Evolutionary conservation across 2,888 invertebrate genomes (phyloP).

Genomic region (Pegoplata infirma): DNA sequence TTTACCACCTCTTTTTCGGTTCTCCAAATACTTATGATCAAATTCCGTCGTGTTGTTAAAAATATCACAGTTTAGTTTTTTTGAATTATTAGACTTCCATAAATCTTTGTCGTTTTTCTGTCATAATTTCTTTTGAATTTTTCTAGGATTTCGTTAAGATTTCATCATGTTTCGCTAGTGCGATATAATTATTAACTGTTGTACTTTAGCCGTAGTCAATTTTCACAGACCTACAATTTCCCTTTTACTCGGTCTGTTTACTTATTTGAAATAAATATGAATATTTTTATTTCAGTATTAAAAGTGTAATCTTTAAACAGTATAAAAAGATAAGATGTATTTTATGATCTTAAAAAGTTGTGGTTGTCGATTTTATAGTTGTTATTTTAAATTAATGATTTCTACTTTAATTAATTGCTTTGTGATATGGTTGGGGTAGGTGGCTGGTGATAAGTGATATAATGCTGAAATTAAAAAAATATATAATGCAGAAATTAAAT

Average conservation of each 20-base stretch:
- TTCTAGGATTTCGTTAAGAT: neutral
- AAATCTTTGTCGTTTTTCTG: neutral
- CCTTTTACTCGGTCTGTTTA: neutral
- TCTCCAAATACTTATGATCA: neutral
- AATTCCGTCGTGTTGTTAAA: neutral
- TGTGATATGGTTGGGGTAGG: neutral
- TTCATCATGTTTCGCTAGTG: neutral
- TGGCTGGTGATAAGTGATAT: neutral
- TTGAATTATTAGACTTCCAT: neutral
- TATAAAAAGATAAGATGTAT: slow-evolving; percentile 32
- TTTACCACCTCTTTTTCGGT: slow-evolving; percentile 37
- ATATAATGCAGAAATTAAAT: too few relatives aligned
- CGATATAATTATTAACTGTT: neutral
- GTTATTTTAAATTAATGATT: neutral
- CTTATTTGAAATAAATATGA: neutral
- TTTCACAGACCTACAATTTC: neutral
- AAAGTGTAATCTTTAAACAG: slow-evolving; percentile 35
- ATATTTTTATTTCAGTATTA: neutral
- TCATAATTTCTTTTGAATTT: neutral
- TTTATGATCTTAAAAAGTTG: neutral
- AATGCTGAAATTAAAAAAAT: neutral
- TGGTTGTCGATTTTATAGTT: neutral
- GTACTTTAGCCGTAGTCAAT: neutral
- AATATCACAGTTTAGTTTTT: slow-evolving; percentile 25
- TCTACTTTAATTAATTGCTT: neutral